Base-by-base conservation (phyloP, 2,888 invertebrate species). In the Embidobia sp. region DNA sequence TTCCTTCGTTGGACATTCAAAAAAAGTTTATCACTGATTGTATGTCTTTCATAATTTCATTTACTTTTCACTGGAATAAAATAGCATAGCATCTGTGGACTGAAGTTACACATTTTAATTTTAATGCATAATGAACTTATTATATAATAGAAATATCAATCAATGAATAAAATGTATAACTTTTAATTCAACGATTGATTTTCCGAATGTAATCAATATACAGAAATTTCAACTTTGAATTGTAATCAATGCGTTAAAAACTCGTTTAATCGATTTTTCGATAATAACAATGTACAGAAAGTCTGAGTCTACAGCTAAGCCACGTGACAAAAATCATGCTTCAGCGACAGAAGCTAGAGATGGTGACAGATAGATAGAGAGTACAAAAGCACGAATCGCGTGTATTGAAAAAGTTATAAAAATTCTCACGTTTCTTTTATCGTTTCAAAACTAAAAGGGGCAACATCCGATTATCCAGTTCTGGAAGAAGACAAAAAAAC, bases 371-470 rank as follows among this genome's bases (percentile, higher is more conserved):
- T n/a, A 27, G 59, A 59, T 49, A 35, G 61, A 46, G 31, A 27
- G 53, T 42, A 31, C 22, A 78, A 67, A 66, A 70, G 69, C 31
- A 49, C 72, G 67, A 67, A 15, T 49, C 46, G 61, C 44, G 44
- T 19, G 35, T 6, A 4, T 11, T 46, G 48, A 63, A 73, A 73
- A 74, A 74, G 19, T 48, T 7, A 63, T 44, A 72, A 79, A 80
- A 80, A 59, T 81, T 78, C 83, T 83, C 83, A 83, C 83, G 74
- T 82, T 59, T 77, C 37, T 73, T 66, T 72, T 76, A 70, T 72
- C 61, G 75, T 80, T 78, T 77, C 77, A 81, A 80, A 82, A 80
- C 55, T 78, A 81, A 82, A 77, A 67, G 49, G 53, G 75, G 69
- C 64, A 77, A 33, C 72, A 55, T 75, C 59, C 67, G 67, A 55